phyloP scores from a whole-genome alignment of 1,140 invertebrate species.

The Cataglyphis hispanica region DNA sequence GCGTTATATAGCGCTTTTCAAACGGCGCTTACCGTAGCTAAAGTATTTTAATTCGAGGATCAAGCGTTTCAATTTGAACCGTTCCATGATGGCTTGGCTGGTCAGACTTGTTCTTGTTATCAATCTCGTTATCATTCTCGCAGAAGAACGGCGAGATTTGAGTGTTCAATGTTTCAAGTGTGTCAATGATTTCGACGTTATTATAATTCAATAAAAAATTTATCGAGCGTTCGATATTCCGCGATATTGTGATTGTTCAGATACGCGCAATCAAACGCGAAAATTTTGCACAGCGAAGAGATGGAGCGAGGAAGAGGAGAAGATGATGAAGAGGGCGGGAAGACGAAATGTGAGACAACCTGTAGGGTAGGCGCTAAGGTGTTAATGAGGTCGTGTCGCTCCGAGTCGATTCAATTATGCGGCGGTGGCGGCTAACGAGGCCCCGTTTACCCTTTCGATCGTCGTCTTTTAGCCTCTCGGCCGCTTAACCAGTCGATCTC shows the following conservation, averaged over 20 bases:
- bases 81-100: not conserved
- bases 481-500: conserved; percentile 79
- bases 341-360: conserved; percentile 84
- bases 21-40: conserved; percentile 12
- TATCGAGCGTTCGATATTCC: not conserved
- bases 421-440: conserved; percentile 85
- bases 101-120: not conserved
- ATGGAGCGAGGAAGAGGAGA: not conserved
- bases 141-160: not conserved
- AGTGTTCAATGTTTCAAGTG: not conserved
- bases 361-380: conserved; percentile 85
- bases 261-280: not conserved
- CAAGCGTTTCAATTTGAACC: not conserved
- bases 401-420: conserved; percentile 86
- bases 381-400: conserved; percentile 87
- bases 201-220: not conserved
- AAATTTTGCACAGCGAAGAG: not conserved
- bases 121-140: not conserved
- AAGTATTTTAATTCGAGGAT: not conserved
- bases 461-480: conserved; percentile 79
- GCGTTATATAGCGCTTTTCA: conserved; percentile 74
- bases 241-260: not conserved
- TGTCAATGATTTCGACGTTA: not conserved
- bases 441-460: conserved; percentile 81
- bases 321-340: not conserved